Evolutionary conservation across 2,888 invertebrate genomes (phyloP), one percentile per base, ranked within the genome.

Genomic region (Suillia variegata): DNA sequence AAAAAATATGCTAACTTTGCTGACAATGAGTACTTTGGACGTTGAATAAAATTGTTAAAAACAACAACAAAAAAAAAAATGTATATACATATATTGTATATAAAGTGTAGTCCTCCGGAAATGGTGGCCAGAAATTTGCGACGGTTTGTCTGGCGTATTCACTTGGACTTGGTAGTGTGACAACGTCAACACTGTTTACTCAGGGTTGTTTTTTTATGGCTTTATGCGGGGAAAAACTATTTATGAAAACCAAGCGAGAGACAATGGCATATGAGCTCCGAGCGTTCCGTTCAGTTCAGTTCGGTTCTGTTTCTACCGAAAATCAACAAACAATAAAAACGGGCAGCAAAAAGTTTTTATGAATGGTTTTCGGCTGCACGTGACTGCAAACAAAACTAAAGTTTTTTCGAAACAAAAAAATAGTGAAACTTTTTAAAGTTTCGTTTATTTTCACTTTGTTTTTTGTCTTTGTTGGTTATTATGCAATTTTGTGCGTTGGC

Each of bases 1-100:
- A 61, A 48, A 67, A 67, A 73, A 71, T 67, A 72, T 70, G 68
- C 71, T 71, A 70, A 73, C 71, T 72, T 72, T 71, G 68, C 73
- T 72, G 72, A 72, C 73, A 72, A 72, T 73, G 71, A 72, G 70
- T 66, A 72, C 68, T n/a, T 2, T 50, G 26, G 48, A 3, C 15
- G n/a, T 48, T 8, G 15, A 38, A n/a, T 26, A 26, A 26, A 26
- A 45, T 2, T 45, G n/a, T n/a, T n/a, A n/a, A 45, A n/a, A n/a
- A 38, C 38, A 13, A 38, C 6, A 38, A 45, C 45, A 18, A 45
- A 45, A 20, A 20, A n/a, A 70, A 70, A 73, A 73, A 69, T 73
- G 71, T 69, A 71, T 73, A 72, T 73, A n/a, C n/a, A n/a, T n/a
- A n/a, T n/a, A n/a, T n/a, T n/a, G n/a, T n/a, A n/a, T n/a, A n/a